Conservation (phyloP, 2,888 invertebrate genomes). For the Carterocephalus palaemon region DNA sequence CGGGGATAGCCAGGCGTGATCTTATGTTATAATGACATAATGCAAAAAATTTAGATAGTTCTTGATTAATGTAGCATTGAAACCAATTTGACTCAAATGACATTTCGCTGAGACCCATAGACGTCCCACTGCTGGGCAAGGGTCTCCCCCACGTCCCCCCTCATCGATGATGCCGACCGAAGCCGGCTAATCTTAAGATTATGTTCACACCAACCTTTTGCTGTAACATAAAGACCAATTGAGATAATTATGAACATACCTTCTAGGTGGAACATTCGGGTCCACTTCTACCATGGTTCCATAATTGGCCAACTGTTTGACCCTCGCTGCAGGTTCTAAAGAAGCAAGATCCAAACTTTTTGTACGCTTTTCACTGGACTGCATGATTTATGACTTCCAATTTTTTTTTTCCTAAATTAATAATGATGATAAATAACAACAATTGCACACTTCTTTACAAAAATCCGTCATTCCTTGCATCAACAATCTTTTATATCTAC, state of each 20-base stretch:
- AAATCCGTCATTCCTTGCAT: too few relatives aligned
- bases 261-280: slow-evolving; percentile 84
- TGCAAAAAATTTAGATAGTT: slow-evolving; percentile 1
- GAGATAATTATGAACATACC: slow-evolving; percentile 69
- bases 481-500: too few relatives aligned
- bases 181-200: too few relatives aligned
- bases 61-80: slow-evolving; percentile 7
- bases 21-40: too few relatives aligned
- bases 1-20: too few relatives aligned
- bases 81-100: too few relatives aligned
- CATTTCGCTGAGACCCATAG: too few relatives aligned
- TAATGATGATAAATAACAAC: neutral
- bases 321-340: slow-evolving; percentile 82
- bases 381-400: slow-evolving; percentile 40
- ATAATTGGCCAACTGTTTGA: slow-evolving; percentile 83
- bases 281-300: slow-evolving; percentile 86
- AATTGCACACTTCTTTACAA: neutral
- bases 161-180: too few relatives aligned
- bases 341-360: slow-evolving; percentile 56
- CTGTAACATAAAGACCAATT: slow-evolving; percentile 2
- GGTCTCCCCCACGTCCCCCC: too few relatives aligned
- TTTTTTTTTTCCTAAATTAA: neutral
- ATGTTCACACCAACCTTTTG: too few relatives aligned
- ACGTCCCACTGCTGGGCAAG: too few relatives aligned
- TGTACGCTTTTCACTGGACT: slow-evolving; percentile 53